Evolutionary conservation across 2,797 vertebrate species (phyloP).

Genomic region (Graptemys geographica): DNA sequence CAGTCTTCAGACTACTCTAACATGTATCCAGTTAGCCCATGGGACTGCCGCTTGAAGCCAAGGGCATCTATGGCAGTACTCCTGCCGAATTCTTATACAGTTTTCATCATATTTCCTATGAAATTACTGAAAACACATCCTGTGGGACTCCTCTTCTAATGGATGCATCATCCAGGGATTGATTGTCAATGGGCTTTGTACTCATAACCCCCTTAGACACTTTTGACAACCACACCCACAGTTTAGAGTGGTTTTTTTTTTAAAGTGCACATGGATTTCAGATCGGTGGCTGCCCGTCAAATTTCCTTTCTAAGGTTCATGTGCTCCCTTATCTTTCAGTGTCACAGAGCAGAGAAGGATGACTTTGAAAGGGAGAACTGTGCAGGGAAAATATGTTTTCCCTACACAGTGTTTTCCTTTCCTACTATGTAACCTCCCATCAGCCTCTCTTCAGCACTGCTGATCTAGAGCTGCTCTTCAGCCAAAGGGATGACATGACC

Average conservation of each 20-base stretch:
- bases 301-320: background rate
- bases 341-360: conserved; percentile 72
- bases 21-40: background rate
- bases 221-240: background rate
- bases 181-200: background rate
- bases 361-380: background rate
- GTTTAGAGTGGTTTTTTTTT: background rate
- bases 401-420: background rate
- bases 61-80: accelerated
- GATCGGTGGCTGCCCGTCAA: background rate
- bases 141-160: background rate
- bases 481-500: background rate
- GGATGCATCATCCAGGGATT: background rate
- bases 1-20: background rate
- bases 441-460: background rate
- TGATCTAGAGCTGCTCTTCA: accelerated
- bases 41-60: too few relatives aligned
- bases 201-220: background rate
- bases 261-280: background rate
- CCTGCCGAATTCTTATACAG: background rate
- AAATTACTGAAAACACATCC: background rate
- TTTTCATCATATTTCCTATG: background rate
- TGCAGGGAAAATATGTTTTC: background rate
- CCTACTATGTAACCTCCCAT: background rate
- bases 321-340: conserved; percentile 71